Evolutionary conservation across 2,888 invertebrate species (phyloP), one percentile per base, ranked within the genome.

Genomic region (Agapostemon virescens): DNA sequence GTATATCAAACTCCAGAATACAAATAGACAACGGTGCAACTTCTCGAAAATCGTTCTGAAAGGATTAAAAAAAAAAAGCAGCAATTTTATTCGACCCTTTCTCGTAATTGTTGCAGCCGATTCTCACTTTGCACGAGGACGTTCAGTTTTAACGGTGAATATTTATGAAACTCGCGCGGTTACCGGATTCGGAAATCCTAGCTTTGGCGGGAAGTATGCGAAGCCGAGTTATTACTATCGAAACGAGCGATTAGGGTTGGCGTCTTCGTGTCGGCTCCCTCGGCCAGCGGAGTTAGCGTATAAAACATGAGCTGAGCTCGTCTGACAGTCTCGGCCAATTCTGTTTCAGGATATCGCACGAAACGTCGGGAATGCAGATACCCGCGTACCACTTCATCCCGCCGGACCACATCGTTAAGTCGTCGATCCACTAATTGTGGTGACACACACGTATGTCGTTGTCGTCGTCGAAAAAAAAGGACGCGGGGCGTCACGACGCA

Each of bases 311-410:
- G 55, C 64, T 55, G 55, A 36, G 69, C 80, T 40, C 42, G 13
- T 69, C 82, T 83, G 83, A 83, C 78, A 33, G 61, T 58, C 64
- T 38, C 42, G 77, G 79, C 75, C 82, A 82, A 88, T 92, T 92
- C 89, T 91, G 93, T 95, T 95, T 83, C 95, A 98, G 98, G 95
- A 97, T 98, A 96, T 97, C 97, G 82, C 97, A 98, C 97, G 98
- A 98, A 95, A 98, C 98, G 77, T 97, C 98, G 89, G 97, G 97
- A 84, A 95, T 98, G 94, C 97, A 97, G 91, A 96, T 97, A 94
- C 96, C 97, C 84, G 97, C 97, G 89, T 97, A 97, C 94, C 97
- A 97, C 93, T 97, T 97, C 95, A 96, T 98, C 94, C 96, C 97
- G 89, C 97, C 97, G 88, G 97, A 97, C 94, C 97, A 97, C 94